Evolutionary conservation across 1,140 invertebrate genomes (phyloP).

Genomic region (Bicyclus anynana): DNA sequence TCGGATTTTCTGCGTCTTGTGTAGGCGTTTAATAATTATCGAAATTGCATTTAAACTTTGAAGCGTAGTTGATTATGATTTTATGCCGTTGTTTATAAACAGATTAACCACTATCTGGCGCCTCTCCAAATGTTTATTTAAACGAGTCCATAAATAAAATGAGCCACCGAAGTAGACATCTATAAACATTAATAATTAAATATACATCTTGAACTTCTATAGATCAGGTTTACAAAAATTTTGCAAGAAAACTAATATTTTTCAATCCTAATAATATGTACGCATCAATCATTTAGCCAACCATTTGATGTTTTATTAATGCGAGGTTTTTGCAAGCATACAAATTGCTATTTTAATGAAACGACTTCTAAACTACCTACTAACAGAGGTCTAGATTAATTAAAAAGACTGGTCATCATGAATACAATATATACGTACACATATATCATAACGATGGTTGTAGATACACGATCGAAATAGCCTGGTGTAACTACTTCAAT

Average conservation of each 20-base stretch:
- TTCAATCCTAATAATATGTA: neutral
- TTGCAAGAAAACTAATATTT: neutral
- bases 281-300: neutral
- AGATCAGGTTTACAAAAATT: neutral
- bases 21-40: too few species aligned
- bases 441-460: conserved; percentile 50
- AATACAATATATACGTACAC: conserved; percentile 33
- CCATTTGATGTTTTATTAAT: neutral
- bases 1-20: too few species aligned
- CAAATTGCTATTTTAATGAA: conserved; percentile 6
- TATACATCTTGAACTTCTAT: neutral
- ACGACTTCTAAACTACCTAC: conserved; percentile 4
- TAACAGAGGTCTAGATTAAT: conserved; percentile 19
- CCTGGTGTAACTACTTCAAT: conserved; percentile 44
- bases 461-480: conserved; percentile 47
- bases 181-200: neutral
- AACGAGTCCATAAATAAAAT: neutral
- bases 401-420: conserved; percentile 25
- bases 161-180: neutral
- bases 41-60: too few species aligned
- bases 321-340: neutral
- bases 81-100: conserved; percentile 5
- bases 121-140: conserved; percentile 20
- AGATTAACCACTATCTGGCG: conserved; percentile 17
- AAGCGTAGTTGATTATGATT: too few species aligned